phyloP scores from a whole-genome alignment of 2,113 vertebrate genomes.

The Gymnogyps californianus region DNA sequence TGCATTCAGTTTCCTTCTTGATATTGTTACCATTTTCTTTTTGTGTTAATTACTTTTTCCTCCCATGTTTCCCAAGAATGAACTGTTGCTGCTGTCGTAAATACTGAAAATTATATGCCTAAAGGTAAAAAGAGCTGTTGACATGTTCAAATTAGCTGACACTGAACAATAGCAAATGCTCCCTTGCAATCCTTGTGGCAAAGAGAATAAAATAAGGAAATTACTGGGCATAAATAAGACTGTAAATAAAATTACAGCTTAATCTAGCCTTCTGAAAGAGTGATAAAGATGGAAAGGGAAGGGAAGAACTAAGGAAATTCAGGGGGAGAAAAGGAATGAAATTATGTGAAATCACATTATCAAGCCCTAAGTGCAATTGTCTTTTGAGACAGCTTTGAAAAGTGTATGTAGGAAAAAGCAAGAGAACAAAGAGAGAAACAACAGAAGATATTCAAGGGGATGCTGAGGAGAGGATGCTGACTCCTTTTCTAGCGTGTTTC shows the following conservation, averaged over 20 bases:
- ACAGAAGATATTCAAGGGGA: background rate
- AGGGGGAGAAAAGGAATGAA: background rate
- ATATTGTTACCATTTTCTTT: background rate
- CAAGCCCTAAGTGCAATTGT: background rate
- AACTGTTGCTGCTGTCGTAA: background rate
- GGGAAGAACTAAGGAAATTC: background rate
- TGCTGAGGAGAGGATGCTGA: background rate
- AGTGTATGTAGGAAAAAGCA: background rate
- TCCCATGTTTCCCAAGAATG: background rate
- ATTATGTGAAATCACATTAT: background rate
- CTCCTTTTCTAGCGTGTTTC: background rate
- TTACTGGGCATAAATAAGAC: background rate
- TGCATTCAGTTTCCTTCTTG: background rate
- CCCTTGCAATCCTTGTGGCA: background rate
- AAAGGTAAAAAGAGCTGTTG: background rate
- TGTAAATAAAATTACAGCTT: background rate
- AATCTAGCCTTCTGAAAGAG: background rate
- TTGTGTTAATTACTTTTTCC: background rate
- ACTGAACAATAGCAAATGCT: background rate
- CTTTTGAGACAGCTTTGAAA: background rate
- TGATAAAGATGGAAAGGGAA: background rate
- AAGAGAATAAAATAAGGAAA: background rate
- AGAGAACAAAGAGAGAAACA: background rate
- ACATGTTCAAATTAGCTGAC: background rate
- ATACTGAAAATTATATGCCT: background rate